Evolutionary conservation across 2,888 invertebrate species (phyloP).

Genomic region (Synergus gifuensis): DNA sequence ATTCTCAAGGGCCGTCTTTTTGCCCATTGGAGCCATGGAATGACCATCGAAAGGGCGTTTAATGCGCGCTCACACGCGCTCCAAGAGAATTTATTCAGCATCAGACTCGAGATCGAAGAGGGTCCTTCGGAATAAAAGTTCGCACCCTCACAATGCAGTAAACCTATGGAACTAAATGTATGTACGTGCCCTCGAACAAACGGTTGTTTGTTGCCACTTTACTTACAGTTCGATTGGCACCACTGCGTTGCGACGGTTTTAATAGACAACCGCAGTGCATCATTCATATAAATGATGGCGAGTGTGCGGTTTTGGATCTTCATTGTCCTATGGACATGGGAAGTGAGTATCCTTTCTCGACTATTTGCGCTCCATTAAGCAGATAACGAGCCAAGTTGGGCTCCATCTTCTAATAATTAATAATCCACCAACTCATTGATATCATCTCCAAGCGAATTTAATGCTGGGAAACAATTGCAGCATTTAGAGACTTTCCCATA

Average conservation of each 20-base stretch:
- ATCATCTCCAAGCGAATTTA: background rate
- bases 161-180: constrained; percentile 30
- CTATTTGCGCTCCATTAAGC: constrained; percentile 68
- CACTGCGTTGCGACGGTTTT: constrained; percentile 54
- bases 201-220: constrained; percentile 61
- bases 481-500: too few relatives aligned
- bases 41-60: constrained; percentile 55
- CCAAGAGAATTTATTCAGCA: constrained; percentile 64
- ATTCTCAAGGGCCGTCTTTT: constrained; percentile 48
- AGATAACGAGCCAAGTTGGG: constrained; percentile 61
- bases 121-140: constrained; percentile 54
- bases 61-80: constrained; percentile 68
- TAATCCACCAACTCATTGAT: background rate
- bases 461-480: background rate
- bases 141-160: constrained; percentile 48
- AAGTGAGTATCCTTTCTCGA: constrained; percentile 69
- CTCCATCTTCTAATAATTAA: constrained; percentile 9
- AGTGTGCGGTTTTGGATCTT: constrained; percentile 54
- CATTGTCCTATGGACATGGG: constrained; percentile 73
- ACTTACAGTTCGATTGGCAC: constrained; percentile 66
- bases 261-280: constrained; percentile 60
- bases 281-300: constrained; percentile 53
- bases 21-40: constrained; percentile 48
- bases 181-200: constrained; percentile 38
- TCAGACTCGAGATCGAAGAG: constrained; percentile 53